A percentile compares a stretch with the other conserved stretches of the same genome.
Evolutionary conservation across 2,113 vertebrate genomes (phyloP).

Genomic region (Clarias macrocephalus): DNA sequence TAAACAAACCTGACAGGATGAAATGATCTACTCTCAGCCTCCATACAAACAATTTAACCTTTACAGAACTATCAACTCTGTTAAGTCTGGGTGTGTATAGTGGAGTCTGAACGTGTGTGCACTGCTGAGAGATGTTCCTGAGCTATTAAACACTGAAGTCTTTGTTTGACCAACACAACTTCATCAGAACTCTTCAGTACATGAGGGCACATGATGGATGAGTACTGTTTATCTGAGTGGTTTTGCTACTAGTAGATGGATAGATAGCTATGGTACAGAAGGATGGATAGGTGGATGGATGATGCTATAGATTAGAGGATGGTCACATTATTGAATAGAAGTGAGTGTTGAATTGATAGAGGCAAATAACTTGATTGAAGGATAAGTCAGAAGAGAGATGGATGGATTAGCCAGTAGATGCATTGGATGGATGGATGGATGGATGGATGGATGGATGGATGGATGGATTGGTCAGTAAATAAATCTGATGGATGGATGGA

Average conservation of each 20-base stretch:
- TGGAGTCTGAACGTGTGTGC: background rate
- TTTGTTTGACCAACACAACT: background rate
- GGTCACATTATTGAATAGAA: no score
- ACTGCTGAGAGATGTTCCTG: background rate
- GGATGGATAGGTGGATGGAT: background rate
- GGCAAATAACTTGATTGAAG: no score
- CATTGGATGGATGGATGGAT: no score
- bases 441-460: background rate
- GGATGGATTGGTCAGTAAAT: no score
- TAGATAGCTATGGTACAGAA: background rate
- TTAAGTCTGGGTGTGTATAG: background rate
- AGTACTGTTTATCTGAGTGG: background rate
- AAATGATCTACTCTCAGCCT: conserved; percentile 52
- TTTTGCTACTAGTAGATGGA: background rate
- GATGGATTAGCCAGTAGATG: no score
- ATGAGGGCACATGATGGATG: background rate
- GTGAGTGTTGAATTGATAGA: no score
- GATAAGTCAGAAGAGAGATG: no score
- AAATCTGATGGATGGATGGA: no score
- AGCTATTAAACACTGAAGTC: background rate
- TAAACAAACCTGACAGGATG: conserved; percentile 66
- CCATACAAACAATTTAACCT: conserved; percentile 21
- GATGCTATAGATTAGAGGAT: no score
- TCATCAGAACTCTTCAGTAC: background rate
- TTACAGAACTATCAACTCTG: background rate